phyloP scores from a whole-genome alignment of 2,113 vertebrate species.

The Mugil cephalus region DNA sequence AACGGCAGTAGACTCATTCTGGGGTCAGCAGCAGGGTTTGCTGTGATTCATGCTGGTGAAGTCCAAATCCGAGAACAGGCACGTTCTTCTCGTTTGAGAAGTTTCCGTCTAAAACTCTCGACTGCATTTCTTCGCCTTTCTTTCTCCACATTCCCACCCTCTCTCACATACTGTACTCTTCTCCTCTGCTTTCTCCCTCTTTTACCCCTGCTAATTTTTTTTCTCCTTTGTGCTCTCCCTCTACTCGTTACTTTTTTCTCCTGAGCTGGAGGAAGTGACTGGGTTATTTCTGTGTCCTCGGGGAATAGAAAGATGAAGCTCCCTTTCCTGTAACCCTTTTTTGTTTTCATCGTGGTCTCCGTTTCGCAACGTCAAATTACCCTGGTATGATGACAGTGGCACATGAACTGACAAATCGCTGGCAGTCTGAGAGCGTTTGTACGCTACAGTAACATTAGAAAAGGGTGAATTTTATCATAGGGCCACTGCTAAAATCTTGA shows the following conservation, averaged over 20 bases:
- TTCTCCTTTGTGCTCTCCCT: constrained; percentile 32
- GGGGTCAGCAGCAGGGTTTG: constrained; percentile 38
- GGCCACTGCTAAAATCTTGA: constrained; percentile 9
- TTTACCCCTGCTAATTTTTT: constrained; percentile 18
- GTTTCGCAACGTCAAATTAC: constrained; percentile 28
- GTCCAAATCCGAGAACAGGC: constrained; percentile 54
- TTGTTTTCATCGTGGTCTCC: constrained; percentile 30
- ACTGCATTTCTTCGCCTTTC: constrained; percentile 39
- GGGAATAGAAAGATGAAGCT: constrained; percentile 78
- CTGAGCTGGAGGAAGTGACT: constrained; percentile 81
- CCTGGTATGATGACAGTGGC: constrained; percentile 2
- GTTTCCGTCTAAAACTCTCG: constrained; percentile 70
- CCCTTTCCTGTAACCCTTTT: constrained; percentile 84
- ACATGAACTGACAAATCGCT: neutral
- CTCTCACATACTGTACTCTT: constrained; percentile 40
- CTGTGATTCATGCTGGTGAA: constrained; percentile 61
- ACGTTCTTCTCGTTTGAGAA: constrained; percentile 69
- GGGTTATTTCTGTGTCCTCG: constrained; percentile 77
- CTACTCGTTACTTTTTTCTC: constrained; percentile 63
- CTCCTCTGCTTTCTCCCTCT: constrained; percentile 29
- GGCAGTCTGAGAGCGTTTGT: neutral
- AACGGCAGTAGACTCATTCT: constrained; percentile 35
- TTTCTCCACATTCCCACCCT: constrained; percentile 46
- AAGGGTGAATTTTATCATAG: neutral
- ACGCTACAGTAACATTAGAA: neutral